Evolutionary conservation across 2,797 vertebrate species (phyloP), one percentile per base, ranked within the genome.

Genomic region (Crenichthys baileyi): DNA sequence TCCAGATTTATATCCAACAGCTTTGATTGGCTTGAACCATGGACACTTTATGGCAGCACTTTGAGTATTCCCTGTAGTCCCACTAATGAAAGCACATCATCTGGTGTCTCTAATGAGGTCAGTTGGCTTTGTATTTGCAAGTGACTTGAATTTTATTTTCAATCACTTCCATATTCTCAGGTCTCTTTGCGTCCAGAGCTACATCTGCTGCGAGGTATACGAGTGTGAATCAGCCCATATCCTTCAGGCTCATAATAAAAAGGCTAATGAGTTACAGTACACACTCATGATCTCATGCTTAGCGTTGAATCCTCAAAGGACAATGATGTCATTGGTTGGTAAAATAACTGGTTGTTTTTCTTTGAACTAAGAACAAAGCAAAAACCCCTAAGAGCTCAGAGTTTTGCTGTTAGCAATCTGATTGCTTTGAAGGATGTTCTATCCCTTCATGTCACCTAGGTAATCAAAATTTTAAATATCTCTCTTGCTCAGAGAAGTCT

Each of bases 361-460:
- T 94, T 92, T 94, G 86, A 93, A 92, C 80, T 72, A 1, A 11
- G 84, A 90, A 91, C 91, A 93, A 93, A 93, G 86, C 71, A 31
- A 65, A 56, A 77, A 83, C 53, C 67, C 77, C 65, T 53, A 70
- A 73, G 80, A 85, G 79, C 84, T 84, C 79, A 48, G 58, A 77
- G 79, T 87, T 91, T 91, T 74, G 90, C 90, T 90, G 82, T 80
- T 79, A 83, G 87, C 92, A n/a, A 82, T 78, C 36, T 61, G 2
- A 60, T 31, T 55, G 80, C 91, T 93, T 90, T 94, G 90, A 94
- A 93, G 87, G 89, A 89, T 83, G 73, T 24, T 86, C 70, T n/a
- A 71, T 83, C 79, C 86, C 87, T 84, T 87, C 76, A 88, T 92
- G 90, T 89, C 91, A 92, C 93, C 92, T 92, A 89, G 87, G 86